Evolutionary conservation across 2,888 invertebrate species (phyloP).

Genomic region (Agrotis clavis): DNA sequence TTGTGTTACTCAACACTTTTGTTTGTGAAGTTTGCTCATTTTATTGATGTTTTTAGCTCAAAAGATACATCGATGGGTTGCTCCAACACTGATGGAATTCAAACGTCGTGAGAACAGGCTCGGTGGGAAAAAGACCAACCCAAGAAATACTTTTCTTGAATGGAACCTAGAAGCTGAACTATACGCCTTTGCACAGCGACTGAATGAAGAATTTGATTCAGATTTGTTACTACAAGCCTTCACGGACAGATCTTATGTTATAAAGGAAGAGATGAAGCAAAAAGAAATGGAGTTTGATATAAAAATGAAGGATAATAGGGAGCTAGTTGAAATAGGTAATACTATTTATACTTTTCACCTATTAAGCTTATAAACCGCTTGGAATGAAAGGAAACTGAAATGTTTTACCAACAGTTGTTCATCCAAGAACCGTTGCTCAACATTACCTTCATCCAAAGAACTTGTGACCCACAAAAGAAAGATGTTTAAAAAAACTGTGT

Average conservation of each 20-base stretch:
- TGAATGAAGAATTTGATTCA: conserved; percentile 95
- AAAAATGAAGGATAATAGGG: conserved; percentile 92
- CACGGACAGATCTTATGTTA: conserved; percentile 94
- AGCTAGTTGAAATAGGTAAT: conserved; percentile 92
- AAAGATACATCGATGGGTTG: conserved; percentile 92
- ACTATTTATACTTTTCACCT: neutral
- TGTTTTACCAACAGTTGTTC: too few relatives aligned
- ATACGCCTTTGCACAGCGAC: conserved; percentile 96
- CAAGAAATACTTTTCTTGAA: conserved; percentile 93
- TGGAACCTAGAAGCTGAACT: conserved; percentile 98
- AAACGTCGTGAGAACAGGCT: conserved; percentile 91
- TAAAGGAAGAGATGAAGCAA: conserved; percentile 93
- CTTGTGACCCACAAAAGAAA: too few relatives aligned
- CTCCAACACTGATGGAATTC: conserved; percentile 93
- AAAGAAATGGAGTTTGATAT: conserved; percentile 93
- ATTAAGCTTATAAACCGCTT: neutral
- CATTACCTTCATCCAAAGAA: too few relatives aligned
- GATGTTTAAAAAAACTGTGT: too few relatives aligned
- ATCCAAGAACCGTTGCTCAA: too few relatives aligned
- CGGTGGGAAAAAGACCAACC: conserved; percentile 89
- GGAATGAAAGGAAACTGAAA: neutral
- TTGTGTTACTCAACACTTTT: conserved; percentile 10
- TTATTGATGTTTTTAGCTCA: conserved; percentile 70
- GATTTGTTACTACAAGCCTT: conserved; percentile 94
- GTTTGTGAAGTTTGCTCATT: neutral